phyloP scores from a whole-genome alignment of 2,113 vertebrate species.

The Petaurus breviceps region DNA sequence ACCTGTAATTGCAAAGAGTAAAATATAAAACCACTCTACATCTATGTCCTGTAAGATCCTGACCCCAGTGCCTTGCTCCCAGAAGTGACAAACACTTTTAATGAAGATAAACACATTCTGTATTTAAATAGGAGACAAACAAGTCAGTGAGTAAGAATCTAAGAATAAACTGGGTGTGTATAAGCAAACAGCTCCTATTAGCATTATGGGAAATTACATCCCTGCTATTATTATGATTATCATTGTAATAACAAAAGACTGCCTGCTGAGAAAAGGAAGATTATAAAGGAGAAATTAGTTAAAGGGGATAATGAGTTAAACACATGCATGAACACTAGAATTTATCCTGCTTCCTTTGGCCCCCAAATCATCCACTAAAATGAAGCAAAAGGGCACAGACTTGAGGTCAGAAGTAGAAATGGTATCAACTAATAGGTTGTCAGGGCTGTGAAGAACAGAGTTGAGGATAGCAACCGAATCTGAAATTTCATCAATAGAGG shows the following conservation, averaged over 20 bases:
- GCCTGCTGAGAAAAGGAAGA: conserved; percentile 68
- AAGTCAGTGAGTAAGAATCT: conserved; percentile 65
- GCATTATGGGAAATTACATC: conserved; percentile 73
- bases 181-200: conserved; percentile 61
- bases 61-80: conserved; percentile 27
- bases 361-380: neutral
- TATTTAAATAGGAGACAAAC: conserved; percentile 67
- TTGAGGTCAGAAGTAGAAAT: conserved; percentile 17
- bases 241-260: conserved; percentile 75
- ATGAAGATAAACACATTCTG: conserved; percentile 73
- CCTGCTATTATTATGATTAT: conserved; percentile 75
- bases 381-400: conserved; percentile 39
- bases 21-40: neutral
- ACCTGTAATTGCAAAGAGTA: neutral
- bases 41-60: neutral
- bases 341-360: neutral
- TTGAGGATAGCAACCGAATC: neutral
- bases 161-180: conserved; percentile 71
- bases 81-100: conserved; percentile 61
- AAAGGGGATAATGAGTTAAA: conserved; percentile 60
- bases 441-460: neutral
- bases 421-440: neutral
- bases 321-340: conserved; percentile 39
- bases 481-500: neutral
- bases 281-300: conserved; percentile 68